These are phyloP conservation scores for Limnephilus marmoratus DNA, from an alignment of 2,888 invertebrate species.

Conservation along the genomic window DNA sequence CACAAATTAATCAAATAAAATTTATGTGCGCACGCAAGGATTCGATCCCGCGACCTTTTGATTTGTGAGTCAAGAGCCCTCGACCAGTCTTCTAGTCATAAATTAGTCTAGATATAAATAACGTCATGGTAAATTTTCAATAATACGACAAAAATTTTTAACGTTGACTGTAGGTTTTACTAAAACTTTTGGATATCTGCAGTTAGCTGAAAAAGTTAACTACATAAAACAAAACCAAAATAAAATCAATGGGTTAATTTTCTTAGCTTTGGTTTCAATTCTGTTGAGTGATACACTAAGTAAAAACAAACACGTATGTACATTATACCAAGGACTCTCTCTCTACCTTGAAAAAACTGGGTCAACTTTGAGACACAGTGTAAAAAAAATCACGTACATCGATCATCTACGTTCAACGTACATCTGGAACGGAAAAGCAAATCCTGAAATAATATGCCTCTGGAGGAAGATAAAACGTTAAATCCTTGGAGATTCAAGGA, in stretches of 20 bases:
- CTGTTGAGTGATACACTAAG: neutral
- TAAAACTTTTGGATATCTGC: too few relatives aligned
- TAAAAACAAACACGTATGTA: neutral
- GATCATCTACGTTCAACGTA: neutral
- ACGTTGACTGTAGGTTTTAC: too few relatives aligned
- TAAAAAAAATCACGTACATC: neutral
- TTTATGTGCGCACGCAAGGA: too few relatives aligned
- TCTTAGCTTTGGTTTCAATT: neutral
- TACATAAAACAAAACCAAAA: too few relatives aligned
- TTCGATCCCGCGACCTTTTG: too few relatives aligned
- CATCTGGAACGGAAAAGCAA: neutral
- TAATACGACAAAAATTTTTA: too few relatives aligned
- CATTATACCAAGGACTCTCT: neutral
- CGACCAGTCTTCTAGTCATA: too few relatives aligned
- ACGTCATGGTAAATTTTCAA: too few relatives aligned
- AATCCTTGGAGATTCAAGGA: neutral
- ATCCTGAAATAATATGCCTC: slow-evolving; percentile 5
- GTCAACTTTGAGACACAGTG: neutral
- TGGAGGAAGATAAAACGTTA: neutral
- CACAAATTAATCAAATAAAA: too few relatives aligned
- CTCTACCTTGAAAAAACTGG: neutral
- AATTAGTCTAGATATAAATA: too few relatives aligned
- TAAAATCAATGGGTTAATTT: neutral
- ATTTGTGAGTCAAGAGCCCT: too few relatives aligned
- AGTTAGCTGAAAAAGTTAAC: too few relatives aligned